Percentiles rank a stretch among this genome's conserved stretches.
phyloP scores from a whole-genome alignment of 2,113 vertebrate genomes.

The Xyrauchen texanus region DNA sequence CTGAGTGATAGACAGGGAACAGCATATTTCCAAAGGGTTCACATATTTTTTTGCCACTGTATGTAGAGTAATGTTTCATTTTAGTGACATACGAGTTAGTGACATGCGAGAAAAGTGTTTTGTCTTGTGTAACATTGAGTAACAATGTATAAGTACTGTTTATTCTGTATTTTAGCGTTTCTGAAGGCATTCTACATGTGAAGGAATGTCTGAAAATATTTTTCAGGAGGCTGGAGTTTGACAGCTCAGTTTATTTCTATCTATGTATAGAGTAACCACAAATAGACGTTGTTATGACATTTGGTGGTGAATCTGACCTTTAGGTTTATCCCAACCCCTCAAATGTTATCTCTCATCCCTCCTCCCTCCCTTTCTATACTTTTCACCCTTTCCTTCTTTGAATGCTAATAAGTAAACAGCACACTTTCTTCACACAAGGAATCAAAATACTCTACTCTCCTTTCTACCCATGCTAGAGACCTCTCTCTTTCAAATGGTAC shows the following conservation, averaged over 20 bases:
- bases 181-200: not conserved
- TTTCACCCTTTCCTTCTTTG: slow-evolving; percentile 1
- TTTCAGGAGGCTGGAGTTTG: slow-evolving; percentile 28
- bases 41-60: too few relatives aligned
- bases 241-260: slow-evolving; percentile 17
- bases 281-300: slow-evolving; percentile 24
- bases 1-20: too few relatives aligned
- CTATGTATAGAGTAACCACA: not conserved
- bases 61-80: too few relatives aligned
- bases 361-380: not conserved
- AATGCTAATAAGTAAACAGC: slow-evolving; percentile 46
- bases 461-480: slow-evolving; percentile 15
- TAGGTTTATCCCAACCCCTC: slow-evolving; percentile 40
- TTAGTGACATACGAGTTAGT: too few relatives aligned
- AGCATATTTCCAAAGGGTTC: too few relatives aligned
- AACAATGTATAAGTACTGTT: too few relatives aligned
- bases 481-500: slow-evolving; percentile 39
- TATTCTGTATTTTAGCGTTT: not conserved
- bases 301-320: slow-evolving; percentile 41
- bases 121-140: too few relatives aligned
- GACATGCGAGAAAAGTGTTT: too few relatives aligned
- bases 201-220: slow-evolving; percentile 10
- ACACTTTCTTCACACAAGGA: slow-evolving; percentile 19
- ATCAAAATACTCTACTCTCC: slow-evolving; percentile 3
- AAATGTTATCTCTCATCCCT: not conserved